Evolutionary conservation across 2,888 invertebrate genomes (phyloP), one percentile per base, ranked within the genome.

Genomic region (Branchipolynoe longqiensis): DNA sequence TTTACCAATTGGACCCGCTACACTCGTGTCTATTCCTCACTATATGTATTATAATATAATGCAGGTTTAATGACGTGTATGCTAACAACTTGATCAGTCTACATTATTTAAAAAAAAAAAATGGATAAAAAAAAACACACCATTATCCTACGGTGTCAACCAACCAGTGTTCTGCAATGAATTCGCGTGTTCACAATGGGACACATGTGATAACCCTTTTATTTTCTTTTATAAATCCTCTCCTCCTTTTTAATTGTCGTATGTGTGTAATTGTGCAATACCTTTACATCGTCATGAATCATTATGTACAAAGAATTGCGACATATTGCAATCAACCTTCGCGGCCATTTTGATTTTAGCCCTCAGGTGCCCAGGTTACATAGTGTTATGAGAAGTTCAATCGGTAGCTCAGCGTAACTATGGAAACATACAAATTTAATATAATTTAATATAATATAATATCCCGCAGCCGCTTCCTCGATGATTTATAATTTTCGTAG

Each of bases 41-140:
- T 69, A 69, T 62, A 62, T 28, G n/a, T 28, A 62, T 62, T 28
- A 31, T 62, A 25, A 62, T 69, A 69, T 69, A 69, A n/a, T 69
- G 38, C 33, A 36, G 69, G 69, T 38, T 69, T 33, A 12, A 69
- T 69, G 38, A 69, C 69, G 69, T 38, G 69, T 38, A 69, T 33
- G 38, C 69, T 69, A 69, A 69, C 69, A 69, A 33, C 36, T 69
- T 36, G 33, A 33, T 69, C 38, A 38, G 69, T 69, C 69, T 69
- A 69, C n/a, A n/a, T n/a, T n/a, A n/a, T n/a, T n/a, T n/a, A n/a
- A n/a, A n/a, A n/a, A n/a, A n/a, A n/a, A n/a, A n/a, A n/a, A n/a
- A n/a, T n/a, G n/a, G n/a, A n/a, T n/a, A n/a, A n/a, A n/a, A n/a
- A 69, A 69, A 69, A 38, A 36, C 69, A 69, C 69, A n/a, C n/a